Conservation (phyloP, 2,888 invertebrate genomes). For the Sinodicranocentrus sp. region DNA sequence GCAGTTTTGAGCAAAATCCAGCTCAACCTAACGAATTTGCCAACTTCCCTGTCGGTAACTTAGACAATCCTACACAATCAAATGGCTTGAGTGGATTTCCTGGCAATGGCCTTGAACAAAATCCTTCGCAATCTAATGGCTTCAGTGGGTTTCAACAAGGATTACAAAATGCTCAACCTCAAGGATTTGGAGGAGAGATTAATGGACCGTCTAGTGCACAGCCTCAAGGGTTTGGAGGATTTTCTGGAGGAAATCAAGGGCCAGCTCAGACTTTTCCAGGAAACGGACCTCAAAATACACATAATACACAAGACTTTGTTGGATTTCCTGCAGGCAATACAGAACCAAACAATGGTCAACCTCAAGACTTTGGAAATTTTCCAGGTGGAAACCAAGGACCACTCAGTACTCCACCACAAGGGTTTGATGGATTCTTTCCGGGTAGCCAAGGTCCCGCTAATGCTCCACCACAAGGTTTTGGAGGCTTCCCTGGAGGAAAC, state of each 20-base stretch:
- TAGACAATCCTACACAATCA: too few species aligned
- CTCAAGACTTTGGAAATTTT: background rate
- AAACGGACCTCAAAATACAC: background rate
- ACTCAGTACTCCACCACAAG: background rate
- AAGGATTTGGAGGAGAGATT: background rate
- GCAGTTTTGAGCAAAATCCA: too few species aligned
- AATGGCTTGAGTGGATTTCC: conserved; percentile 13
- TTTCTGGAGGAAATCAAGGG: background rate
- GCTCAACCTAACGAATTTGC: too few species aligned
- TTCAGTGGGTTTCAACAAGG: background rate
- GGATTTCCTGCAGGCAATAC: background rate
- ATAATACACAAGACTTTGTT: background rate
- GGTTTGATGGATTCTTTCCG: background rate
- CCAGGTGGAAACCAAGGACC: background rate
- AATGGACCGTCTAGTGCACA: too few species aligned
- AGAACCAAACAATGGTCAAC: background rate
- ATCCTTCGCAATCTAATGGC: too few species aligned
- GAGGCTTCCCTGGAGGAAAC: background rate
- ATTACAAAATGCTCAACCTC: background rate
- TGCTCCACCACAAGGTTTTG: conserved; percentile 7
- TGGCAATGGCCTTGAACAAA: background rate
- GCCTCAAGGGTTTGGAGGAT: background rate
- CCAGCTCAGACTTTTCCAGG: background rate
- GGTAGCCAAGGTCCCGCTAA: background rate
- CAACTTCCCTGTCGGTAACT: too few species aligned